phyloP scores from a whole-genome alignment of 2,888 invertebrate species.

The Eledone cirrhosa region DNA sequence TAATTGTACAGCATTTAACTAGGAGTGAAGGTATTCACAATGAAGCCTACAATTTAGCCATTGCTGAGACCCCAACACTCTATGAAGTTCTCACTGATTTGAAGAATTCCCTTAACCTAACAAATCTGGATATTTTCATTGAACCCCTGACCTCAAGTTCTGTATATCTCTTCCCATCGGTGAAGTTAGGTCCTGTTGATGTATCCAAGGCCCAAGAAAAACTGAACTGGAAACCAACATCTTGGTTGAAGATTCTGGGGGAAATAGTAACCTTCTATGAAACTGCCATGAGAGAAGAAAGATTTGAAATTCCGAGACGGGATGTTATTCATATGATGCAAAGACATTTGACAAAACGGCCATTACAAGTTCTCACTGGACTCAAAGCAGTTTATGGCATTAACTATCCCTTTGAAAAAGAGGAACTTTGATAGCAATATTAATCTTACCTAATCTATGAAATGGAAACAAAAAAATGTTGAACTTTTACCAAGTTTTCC shows the following conservation, averaged over 20 bases:
- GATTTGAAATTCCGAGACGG: conserved; percentile 47
- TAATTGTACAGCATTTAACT: conserved; percentile 46
- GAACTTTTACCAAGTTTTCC: too few relatives aligned
- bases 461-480: too few relatives aligned
- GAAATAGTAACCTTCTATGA: conserved; percentile 66
- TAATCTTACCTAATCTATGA: too few relatives aligned
- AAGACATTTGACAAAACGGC: conserved; percentile 46
- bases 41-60: conserved; percentile 66
- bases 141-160: conserved; percentile 39
- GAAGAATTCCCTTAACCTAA: conserved; percentile 37
- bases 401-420: conserved; percentile 32
- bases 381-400: conserved; percentile 45
- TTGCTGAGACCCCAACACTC: conserved; percentile 61
- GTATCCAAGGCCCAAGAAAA: conserved; percentile 60
- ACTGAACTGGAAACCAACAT: conserved; percentile 64
- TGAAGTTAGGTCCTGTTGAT: conserved; percentile 64
- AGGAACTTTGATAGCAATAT: conserved; percentile 38
- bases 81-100: conserved; percentile 57
- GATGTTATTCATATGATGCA: conserved; percentile 57
- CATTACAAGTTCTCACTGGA: conserved; percentile 43
- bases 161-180: conserved; percentile 66
- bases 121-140: conserved; percentile 38
- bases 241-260: conserved; percentile 57
- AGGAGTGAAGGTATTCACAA: conserved; percentile 45
- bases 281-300: conserved; percentile 51